These are phyloP conservation scores for Dicroscelio sp. DNA, from an alignment of 2,888 invertebrate genomes.

Conservation along the genomic window DNA sequence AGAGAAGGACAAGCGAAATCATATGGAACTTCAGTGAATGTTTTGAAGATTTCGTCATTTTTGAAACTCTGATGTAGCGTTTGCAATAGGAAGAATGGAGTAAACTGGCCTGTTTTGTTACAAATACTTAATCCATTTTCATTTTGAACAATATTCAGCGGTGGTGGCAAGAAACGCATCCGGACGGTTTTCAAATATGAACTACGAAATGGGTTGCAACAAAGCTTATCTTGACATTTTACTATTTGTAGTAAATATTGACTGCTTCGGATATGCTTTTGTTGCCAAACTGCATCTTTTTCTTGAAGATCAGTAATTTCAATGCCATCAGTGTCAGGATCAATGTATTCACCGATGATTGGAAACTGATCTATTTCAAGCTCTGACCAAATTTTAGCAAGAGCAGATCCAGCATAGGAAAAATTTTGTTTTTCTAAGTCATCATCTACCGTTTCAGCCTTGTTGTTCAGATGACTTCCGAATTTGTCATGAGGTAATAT, in stretches of 20 bases:
- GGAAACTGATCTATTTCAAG: slow-evolving; percentile 85
- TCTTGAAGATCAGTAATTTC: neutral
- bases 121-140: too few species aligned
- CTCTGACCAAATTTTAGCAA: slow-evolving; percentile 88
- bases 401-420: slow-evolving; percentile 86
- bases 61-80: too few species aligned
- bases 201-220: slow-evolving; percentile 32
- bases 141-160: slow-evolving; percentile 59
- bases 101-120: too few species aligned
- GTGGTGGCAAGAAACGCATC: slow-evolving; percentile 33
- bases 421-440: slow-evolving; percentile 89
- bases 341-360: slow-evolving; percentile 63
- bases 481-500: slow-evolving; percentile 88
- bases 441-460: slow-evolving; percentile 86
- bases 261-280: slow-evolving; percentile 82
- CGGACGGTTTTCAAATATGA: slow-evolving; percentile 31
- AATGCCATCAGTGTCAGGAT: slow-evolving; percentile 7
- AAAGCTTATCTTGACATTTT: slow-evolving; percentile 29
- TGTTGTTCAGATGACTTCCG: slow-evolving; percentile 87
- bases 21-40: too few species aligned
- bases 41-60: too few species aligned
- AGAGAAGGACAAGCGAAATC: too few species aligned
- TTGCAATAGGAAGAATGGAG: too few species aligned
- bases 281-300: slow-evolving; percentile 76
- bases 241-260: slow-evolving; percentile 80